Evolutionary conservation across 1,140 invertebrate genomes (phyloP), one percentile per base, ranked within the genome.

Genomic region (Pantala flavescens): DNA sequence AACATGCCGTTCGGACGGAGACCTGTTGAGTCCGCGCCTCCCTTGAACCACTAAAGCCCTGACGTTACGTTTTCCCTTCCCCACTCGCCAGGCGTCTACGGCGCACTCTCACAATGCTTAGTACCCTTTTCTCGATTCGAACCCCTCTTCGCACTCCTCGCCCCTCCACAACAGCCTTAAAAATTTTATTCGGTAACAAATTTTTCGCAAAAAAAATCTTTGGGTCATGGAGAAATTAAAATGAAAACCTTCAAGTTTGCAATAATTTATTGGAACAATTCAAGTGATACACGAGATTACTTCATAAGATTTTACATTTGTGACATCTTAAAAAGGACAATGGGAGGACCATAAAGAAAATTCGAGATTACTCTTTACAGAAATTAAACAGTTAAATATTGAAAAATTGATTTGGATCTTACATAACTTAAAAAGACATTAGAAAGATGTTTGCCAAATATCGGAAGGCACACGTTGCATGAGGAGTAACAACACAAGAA

Each of bases 191-290:
- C 28, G 28, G 3, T 36, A 5, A 36, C 28, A 36, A 36, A 36
- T 5, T 5, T 36, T 36, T 36, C 9, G 28, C 9, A 36, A 2
- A 9, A 36, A 36, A 5, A 36, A 9, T 36, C 9, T 36, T 36
- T 36, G 28, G 28, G 28, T 36, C 9, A 2, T 36, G 28, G 28
- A 5, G 28, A 36, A 5, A 36, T 36, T 36, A 2, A 36, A 36
- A 36, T 36, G 28, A 36, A 36, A 36, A 36, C 28, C 28, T 63
- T 63, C n/a, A 16, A 63, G 49, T 63, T 63, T 63, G 49, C 49
- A 63, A 63, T 63, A 63, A 63, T 63, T 63, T 63, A 63, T 63
- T 63, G 49, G 49, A 63, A 63, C 49, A 63, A 63, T 63, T 63
- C 14, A 63, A 63, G 14, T 21, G 49, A 63, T 63, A 63, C 49